Percentiles rank a stretch among this genome's conserved stretches.
Conservation (phyloP, 2,888 invertebrate genomes). For the Hylaea fasciaria region DNA sequence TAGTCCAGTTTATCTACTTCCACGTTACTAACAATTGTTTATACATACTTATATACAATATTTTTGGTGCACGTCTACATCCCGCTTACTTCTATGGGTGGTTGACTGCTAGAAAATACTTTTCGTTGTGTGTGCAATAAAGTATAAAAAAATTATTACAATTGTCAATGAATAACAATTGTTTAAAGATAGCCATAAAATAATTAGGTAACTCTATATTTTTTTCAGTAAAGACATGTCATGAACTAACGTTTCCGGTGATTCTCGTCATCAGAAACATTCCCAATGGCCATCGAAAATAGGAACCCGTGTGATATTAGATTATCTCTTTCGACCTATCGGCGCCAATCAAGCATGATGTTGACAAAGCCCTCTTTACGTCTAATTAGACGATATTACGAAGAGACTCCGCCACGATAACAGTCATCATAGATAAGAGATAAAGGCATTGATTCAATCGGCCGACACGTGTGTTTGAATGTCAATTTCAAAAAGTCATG, state of each 20-base stretch:
- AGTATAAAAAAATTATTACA: no score
- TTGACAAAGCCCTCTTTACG: slow-evolving; percentile 51
- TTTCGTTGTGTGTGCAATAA: no score
- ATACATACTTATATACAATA: no score
- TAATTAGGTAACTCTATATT: no score
- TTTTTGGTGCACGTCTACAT: no score
- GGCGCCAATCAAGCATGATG: slow-evolving; percentile 45
- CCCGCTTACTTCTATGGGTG: no score
- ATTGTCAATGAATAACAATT: no score
- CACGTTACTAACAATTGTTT: no score
- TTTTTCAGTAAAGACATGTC: neutral
- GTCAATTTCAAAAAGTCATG: slow-evolving; percentile 2
- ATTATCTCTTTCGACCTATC: slow-evolving; percentile 37
- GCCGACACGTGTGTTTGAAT: slow-evolving; percentile 6
- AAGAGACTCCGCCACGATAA: slow-evolving; percentile 33
- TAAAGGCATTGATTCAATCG: slow-evolving; percentile 25
- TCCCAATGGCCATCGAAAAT: slow-evolving; percentile 13
- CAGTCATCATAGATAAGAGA: slow-evolving; percentile 16
- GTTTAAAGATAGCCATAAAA: no score
- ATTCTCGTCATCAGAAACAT: neutral
- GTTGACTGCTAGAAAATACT: no score
- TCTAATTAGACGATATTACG: slow-evolving; percentile 55
- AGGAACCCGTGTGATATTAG: slow-evolving; percentile 40
- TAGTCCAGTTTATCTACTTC: no score
- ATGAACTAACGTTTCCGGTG: neutral